Conservation (phyloP, 2,113 vertebrate genomes). For the Sinocyclocheilus anophthalmus region DNA sequence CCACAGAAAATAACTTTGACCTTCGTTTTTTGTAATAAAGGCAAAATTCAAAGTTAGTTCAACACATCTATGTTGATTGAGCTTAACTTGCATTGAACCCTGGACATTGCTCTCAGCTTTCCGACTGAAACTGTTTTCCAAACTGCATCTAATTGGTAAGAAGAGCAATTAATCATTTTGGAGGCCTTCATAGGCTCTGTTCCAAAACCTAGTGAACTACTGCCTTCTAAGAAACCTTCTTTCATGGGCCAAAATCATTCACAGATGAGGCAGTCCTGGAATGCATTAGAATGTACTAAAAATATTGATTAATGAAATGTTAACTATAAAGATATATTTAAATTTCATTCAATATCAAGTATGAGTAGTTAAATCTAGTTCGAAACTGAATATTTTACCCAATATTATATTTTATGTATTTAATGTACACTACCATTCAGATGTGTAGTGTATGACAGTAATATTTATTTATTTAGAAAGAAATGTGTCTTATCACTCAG, state of each 20-base stretch:
- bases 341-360: too few species aligned
- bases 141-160: slow-evolving; percentile 3
- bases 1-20: background rate
- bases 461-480: too few species aligned
- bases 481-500: too few species aligned
- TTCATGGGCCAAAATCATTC: background rate
- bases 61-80: background rate
- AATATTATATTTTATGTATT: too few species aligned
- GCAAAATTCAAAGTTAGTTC: background rate
- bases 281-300: background rate
- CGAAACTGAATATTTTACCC: too few species aligned
- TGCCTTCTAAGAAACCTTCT: background rate
- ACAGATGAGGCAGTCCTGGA: background rate
- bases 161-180: background rate
- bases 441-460: too few species aligned
- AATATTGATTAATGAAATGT: background rate
- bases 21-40: too few species aligned
- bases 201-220: background rate
- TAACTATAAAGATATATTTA: too few species aligned
- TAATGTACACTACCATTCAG: too few species aligned
- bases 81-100: background rate
- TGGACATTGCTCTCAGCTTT: background rate
- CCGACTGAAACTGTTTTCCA: background rate
- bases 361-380: too few species aligned
- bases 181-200: background rate